Percentiles rank a stretch among this genome's conserved stretches.
These are phyloP conservation scores for Gonatopus flavifemur DNA, from an alignment of 1,140 invertebrate genomes.

Conservation along the genomic window DNA sequence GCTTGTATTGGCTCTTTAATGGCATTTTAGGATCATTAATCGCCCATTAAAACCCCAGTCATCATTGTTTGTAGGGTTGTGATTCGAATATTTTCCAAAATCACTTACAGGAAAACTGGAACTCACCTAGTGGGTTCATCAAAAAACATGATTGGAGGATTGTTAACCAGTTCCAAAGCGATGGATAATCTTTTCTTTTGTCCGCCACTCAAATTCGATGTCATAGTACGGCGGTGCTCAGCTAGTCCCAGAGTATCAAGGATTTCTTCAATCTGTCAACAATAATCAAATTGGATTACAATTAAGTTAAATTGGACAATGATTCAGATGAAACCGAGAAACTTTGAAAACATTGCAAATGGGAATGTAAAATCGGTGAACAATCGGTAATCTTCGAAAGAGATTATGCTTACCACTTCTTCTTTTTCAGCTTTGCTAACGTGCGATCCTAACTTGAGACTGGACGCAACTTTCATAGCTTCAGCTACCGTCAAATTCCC, in stretches of 20 bases:
- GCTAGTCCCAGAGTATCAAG: constrained; percentile 84
- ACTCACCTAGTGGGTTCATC: constrained; percentile 88
- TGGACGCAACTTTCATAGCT: constrained; percentile 90
- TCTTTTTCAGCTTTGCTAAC: constrained; percentile 72
- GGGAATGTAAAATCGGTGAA: too few species aligned
- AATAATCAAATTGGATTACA: constrained; percentile 9
- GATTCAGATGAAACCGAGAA: neutral
- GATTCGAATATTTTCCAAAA: too few species aligned
- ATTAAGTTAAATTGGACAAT: neutral
- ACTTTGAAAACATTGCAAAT: too few species aligned
- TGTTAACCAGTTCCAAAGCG: constrained; percentile 93
- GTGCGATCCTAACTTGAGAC: constrained; percentile 81
- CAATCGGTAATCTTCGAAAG: too few species aligned
- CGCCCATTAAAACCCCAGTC: too few species aligned
- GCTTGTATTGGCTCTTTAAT: too few species aligned
- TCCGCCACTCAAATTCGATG: constrained; percentile 88
- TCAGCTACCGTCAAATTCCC: constrained; percentile 91
- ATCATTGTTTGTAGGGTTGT: neutral
- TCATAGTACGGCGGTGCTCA: constrained; percentile 86
- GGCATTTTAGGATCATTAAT: too few species aligned
- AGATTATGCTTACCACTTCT: constrained; percentile 70
- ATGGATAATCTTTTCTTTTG: constrained; percentile 96
- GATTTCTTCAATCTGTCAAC: constrained; percentile 84
- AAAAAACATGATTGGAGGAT: constrained; percentile 97
- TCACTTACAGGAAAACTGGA: too few species aligned